A percentile compares a stretch with the other conserved stretches of the same genome.
Conservation (phyloP, 1,140 invertebrate species). For the Apocrypta bakeri region DNA sequence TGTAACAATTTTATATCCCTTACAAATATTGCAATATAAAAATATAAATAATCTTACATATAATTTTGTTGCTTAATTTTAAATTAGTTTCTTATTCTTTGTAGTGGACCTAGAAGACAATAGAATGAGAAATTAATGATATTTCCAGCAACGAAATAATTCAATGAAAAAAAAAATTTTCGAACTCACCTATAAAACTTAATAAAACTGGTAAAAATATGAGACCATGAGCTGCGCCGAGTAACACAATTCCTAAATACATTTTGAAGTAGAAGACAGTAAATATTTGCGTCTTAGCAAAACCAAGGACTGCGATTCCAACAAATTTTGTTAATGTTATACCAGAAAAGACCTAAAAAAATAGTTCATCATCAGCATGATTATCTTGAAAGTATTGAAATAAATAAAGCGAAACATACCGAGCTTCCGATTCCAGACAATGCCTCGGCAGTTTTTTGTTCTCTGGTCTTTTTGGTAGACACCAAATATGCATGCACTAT, state of each 20-base stretch:
- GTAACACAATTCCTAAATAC: conserved; percentile 97
- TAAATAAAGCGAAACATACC: conserved; percentile 61
- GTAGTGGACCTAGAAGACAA: conserved; percentile 21
- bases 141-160: neutral
- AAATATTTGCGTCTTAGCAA: conserved; percentile 98
- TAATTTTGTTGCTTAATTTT: neutral
- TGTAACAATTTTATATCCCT: neutral
- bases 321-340: conserved; percentile 98
- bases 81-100: neutral
- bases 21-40: neutral
- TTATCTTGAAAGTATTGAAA: neutral
- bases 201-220: conserved; percentile 97
- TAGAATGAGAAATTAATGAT: neutral
- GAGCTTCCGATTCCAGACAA: conserved; percentile 95
- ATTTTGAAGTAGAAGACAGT: conserved; percentile 98
- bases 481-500: conserved; percentile 94
- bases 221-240: conserved; percentile 95
- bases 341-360: conserved; percentile 87
- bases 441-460: conserved; percentile 87
- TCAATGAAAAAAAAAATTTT: neutral
- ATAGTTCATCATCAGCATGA: neutral
- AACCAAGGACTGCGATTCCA: conserved; percentile 94
- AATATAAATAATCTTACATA: conserved; percentile 21
- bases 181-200: conserved; percentile 86
- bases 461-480: conserved; percentile 80